Percentiles rank a stretch among this genome's conserved stretches.
phyloP scores from a whole-genome alignment of 2,888 invertebrate species.

The Melikaiella ostensackeni region DNA sequence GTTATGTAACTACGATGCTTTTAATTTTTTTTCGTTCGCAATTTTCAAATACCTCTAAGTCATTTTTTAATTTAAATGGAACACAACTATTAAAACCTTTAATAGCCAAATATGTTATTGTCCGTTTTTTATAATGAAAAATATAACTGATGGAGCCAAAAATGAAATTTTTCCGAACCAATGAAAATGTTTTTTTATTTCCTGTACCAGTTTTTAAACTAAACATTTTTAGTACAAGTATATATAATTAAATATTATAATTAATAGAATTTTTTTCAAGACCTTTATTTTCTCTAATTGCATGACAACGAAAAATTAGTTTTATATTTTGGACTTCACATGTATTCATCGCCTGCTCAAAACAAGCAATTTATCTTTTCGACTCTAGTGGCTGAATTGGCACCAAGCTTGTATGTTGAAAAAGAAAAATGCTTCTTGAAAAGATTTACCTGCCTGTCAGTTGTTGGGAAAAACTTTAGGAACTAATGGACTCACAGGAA shows the following conservation, averaged over 20 bases:
- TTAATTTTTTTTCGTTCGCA: too few species aligned
- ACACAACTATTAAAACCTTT: too few species aligned
- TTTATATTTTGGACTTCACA: not conserved
- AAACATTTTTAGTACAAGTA: not conserved
- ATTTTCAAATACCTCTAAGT: too few species aligned
- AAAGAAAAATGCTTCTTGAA: slow-evolving; percentile 65
- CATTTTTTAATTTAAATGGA: too few species aligned
- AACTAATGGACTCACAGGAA: slow-evolving; percentile 41
- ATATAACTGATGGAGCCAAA: not conserved
- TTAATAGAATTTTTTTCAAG: not conserved
- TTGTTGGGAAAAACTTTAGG: slow-evolving; percentile 35
- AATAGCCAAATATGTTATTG: not conserved
- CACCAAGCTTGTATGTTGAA: slow-evolving; percentile 57
- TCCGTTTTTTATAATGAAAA: not conserved
- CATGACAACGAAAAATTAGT: not conserved
- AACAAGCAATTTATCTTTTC: slow-evolving; percentile 75
- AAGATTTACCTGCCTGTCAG: slow-evolving; percentile 64
- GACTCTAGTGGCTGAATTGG: slow-evolving; percentile 68
- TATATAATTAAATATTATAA: not conserved
- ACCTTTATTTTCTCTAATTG: not conserved
- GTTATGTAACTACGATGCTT: not conserved
- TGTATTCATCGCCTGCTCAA: slow-evolving; percentile 59
- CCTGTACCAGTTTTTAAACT: not conserved
- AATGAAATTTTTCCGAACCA: not conserved
- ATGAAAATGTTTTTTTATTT: too few species aligned